These are phyloP conservation scores for Grapholita molesta DNA, from an alignment of 1,140 invertebrate species.

Conservation along the genomic window DNA sequence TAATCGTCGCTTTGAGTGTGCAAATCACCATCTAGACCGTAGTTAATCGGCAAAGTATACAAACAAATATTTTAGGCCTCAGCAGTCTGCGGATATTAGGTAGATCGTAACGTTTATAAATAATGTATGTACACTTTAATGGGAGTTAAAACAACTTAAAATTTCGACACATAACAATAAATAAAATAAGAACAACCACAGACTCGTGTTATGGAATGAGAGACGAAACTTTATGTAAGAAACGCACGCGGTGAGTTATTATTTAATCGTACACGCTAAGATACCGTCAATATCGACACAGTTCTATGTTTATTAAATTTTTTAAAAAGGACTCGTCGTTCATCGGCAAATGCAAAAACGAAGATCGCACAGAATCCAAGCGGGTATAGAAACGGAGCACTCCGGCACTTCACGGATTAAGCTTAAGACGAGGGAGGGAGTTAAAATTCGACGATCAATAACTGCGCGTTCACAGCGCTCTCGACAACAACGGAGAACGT, in stretches of 20 bases:
- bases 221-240: neutral
- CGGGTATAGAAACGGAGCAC: neutral
- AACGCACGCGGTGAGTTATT: conserved; percentile 9
- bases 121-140: conserved; percentile 2
- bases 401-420: neutral
- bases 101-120: conserved; percentile 13
- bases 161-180: conserved; percentile 16
- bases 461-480: neutral
- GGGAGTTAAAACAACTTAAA: neutral
- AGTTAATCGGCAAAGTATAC: neutral
- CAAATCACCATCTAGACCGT: neutral
- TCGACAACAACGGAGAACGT: neutral
- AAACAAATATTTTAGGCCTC: conserved; percentile 5
- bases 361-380: neutral
- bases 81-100: conserved; percentile 13
- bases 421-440: conserved; percentile 3
- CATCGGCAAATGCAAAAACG: neutral
- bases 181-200: conserved; percentile 16
- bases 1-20: neutral
- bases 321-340: neutral
- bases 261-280: neutral
- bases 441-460: conserved; percentile 6
- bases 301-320: neutral
- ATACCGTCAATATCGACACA: neutral
- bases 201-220: conserved; percentile 7